Base-by-base conservation (phyloP, 1,140 invertebrate genomes). In the Oryctes rhinoceros region DNA sequence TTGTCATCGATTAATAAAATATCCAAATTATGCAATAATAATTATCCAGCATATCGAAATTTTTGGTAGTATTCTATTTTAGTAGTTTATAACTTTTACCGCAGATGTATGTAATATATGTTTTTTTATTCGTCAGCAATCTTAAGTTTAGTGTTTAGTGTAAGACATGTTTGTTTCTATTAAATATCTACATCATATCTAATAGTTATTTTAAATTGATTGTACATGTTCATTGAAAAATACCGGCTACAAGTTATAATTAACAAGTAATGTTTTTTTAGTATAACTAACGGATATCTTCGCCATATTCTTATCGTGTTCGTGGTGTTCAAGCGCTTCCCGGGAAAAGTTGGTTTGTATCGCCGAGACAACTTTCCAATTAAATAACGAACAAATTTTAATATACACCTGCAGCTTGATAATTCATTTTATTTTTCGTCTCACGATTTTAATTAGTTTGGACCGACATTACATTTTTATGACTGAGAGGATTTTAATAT, bases 401-500 rank as follows among this genome's bases (percentile, higher is more conserved):
- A 71, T 18, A 71, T 71, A 24, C 65, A 71, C 65, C 65, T 71
- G 65, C 15, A 71, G 7, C 24, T 24, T 11, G 62, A 20, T 67
- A 67, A 71, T 37, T 71, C 20, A 37, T 3, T 37, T 71, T 35
- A 71, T 71, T 71, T 71, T 37, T 10, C 4, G 35, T 71, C 37
- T 35, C 35, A 24, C 24, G n/a, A 11, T 24, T 24, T 71, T 71
- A 71, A 71, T 37, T 18, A 71, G 10, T 24, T 24, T 71, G 65
- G 7, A 37, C 30, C 0, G 9, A 24, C 20, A 71, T 71, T 20
- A 30, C 4, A 71, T 24, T 71, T 71, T 71, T 37, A 13, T 71
- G 5, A 35, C 24, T 37, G 65, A 71, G 24, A 71, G 20, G 65
- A 71, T 71, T 71, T 71, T 71, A 71, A 37, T 71, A 71, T 71